A percentile compares a stretch with the other conserved stretches of the same genome.
Evolutionary conservation across 37 sponge, comb jelly and placozoan genomes (phyloP).

Genomic region (Chondrosia reniformis): DNA sequence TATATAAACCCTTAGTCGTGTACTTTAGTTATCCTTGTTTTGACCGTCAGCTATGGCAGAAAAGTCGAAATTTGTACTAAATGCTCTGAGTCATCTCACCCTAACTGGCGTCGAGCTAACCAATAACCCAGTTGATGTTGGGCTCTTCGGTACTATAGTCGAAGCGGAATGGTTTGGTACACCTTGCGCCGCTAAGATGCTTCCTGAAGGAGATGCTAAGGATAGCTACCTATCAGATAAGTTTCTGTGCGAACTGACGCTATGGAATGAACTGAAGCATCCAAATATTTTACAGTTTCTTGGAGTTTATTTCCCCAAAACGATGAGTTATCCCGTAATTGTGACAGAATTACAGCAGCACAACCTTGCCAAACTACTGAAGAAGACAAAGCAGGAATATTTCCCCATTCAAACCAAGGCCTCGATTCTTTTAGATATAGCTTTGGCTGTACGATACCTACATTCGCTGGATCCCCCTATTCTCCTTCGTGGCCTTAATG

Average conservation of each 20-base stretch:
- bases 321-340: not conserved
- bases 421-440: conserved; percentile 28
- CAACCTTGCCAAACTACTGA: not conserved
- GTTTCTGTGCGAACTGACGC: conserved; percentile 4
- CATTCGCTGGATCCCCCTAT: conserved; percentile 15
- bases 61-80: too few species aligned
- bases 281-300: conserved; percentile 9
- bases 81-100: too few species aligned
- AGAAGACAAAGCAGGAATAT: too few species aligned
- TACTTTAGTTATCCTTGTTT: too few species aligned
- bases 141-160: not conserved
- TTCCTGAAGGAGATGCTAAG: not conserved
- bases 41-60: too few species aligned
- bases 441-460: conserved; percentile 22
- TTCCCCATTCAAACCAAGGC: conserved; percentile 2
- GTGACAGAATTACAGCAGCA: not conserved
- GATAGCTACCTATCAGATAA: conserved; percentile 7
- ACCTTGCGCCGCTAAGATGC: conserved; percentile 8
- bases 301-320: not conserved
- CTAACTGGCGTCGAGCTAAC: not conserved
- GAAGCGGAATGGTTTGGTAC: conserved; percentile 11
- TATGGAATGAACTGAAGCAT: conserved; percentile 14
- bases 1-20: too few species aligned
- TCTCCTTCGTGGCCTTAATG: conserved; percentile 25
- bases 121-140: not conserved